phyloP scores from a whole-genome alignment of 2,888 invertebrate genomes.

The Lycocerus yunnanus region DNA sequence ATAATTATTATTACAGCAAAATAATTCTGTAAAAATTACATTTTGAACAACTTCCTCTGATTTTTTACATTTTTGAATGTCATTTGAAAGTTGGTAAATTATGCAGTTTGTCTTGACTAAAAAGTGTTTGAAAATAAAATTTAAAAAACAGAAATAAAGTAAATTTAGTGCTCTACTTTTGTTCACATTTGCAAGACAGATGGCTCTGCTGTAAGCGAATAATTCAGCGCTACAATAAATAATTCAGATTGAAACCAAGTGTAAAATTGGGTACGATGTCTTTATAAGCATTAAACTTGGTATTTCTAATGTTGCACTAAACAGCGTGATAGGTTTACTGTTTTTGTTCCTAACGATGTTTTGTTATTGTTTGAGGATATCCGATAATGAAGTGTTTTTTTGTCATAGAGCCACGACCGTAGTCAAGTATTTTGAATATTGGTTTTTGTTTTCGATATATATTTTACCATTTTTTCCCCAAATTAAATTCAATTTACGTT shows the following conservation, averaged over 20 bases:
- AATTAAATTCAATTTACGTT: not conserved
- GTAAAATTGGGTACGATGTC: slow-evolving; percentile 22
- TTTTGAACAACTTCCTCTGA: not conserved
- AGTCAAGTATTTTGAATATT: slow-evolving; percentile 2
- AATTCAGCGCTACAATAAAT: slow-evolving; percentile 23
- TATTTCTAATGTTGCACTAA: slow-evolving; percentile 9
- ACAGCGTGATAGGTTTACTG: slow-evolving; percentile 2
- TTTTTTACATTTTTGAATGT: not conserved
- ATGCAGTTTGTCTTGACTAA: not conserved
- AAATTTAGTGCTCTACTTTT: slow-evolving; percentile 8
- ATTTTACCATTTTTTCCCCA: not conserved
- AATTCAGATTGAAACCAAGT: slow-evolving; percentile 23
- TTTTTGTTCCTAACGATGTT: slow-evolving; percentile 4
- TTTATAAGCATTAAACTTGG: slow-evolving; percentile 17
- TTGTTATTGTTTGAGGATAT: slow-evolving; percentile 8
- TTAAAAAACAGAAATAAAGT: not conserved
- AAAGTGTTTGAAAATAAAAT: not conserved
- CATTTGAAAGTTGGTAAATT: not conserved
- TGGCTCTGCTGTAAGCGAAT: slow-evolving; percentile 12
- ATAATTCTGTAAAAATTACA: not conserved
- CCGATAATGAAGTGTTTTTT: slow-evolving; percentile 21
- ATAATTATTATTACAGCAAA: no score
- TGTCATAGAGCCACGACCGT: not conserved
- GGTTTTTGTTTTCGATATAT: slow-evolving; percentile 10
- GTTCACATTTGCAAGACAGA: slow-evolving; percentile 12